These are phyloP conservation scores for Nicator chloris DNA, from an alignment of 2,113 vertebrate species.

Conservation along the genomic window DNA sequence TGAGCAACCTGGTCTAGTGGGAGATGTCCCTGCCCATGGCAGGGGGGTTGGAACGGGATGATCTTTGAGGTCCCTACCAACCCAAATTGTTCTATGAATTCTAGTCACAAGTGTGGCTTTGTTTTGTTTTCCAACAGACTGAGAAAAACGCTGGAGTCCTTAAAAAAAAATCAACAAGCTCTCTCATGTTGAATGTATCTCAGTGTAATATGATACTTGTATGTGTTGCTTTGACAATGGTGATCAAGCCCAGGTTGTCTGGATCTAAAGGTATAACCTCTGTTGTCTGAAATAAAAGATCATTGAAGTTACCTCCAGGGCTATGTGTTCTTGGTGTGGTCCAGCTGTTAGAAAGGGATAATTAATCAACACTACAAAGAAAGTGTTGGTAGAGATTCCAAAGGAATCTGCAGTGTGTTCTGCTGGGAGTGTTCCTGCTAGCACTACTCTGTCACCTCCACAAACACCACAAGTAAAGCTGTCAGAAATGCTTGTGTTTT, in stretches of 20 bases:
- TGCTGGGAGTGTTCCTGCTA: background rate
- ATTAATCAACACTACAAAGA: background rate
- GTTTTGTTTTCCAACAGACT: background rate
- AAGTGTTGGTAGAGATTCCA: background rate
- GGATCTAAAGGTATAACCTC: background rate
- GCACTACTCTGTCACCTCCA: background rate
- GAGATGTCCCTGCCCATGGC: background rate
- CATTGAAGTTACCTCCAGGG: background rate
- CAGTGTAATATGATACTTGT: accelerated
- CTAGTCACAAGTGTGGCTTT: background rate
- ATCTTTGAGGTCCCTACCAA: background rate
- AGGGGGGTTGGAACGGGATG: accelerated
- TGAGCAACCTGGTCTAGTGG: background rate
- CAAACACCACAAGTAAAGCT: background rate
- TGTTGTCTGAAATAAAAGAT: background rate
- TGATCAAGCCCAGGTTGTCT: background rate
- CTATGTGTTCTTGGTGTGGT: background rate
- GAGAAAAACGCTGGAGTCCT: background rate
- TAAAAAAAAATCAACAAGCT: background rate
- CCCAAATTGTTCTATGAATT: background rate
- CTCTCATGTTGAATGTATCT: background rate
- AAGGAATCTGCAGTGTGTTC: background rate
- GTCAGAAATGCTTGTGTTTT: background rate
- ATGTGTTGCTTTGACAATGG: background rate
- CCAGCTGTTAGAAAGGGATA: background rate